A percentile compares a stretch with the other conserved stretches of the same genome.
Conservation (phyloP, 92 coral and sea anemone genomes). For the Palythoa grandis region DNA sequence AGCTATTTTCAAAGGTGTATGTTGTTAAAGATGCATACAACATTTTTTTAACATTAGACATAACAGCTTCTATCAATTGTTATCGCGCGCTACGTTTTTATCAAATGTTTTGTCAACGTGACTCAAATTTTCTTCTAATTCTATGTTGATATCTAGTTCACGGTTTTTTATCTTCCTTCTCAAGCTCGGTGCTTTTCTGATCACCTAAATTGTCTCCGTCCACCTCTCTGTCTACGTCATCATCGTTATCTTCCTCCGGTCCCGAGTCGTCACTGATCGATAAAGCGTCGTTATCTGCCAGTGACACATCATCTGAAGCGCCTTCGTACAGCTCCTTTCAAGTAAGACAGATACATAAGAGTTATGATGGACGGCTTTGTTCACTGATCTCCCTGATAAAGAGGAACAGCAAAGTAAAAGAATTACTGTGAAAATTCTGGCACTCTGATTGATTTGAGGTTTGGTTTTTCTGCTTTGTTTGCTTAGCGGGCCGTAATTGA, state of each 20-base stretch:
- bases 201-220: background rate
- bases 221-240: background rate
- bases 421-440: too few species aligned
- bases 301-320: constrained; percentile 11
- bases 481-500: too few species aligned
- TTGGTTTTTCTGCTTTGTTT: too few species aligned
- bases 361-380: too few species aligned
- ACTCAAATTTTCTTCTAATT: background rate
- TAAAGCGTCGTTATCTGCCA: background rate
- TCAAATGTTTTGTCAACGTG: background rate
- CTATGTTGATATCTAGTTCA: background rate
- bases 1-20: too few species aligned
- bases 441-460: too few species aligned
- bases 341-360: background rate
- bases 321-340: constrained; percentile 8
- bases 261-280: constrained; percentile 9
- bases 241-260: constrained; percentile 13
- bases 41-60: too few species aligned
- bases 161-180: background rate
- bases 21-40: too few species aligned
- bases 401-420: too few species aligned
- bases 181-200: background rate
- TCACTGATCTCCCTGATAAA: too few species aligned
- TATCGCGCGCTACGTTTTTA: too few species aligned
- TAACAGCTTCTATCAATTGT: too few species aligned